Evolutionary conservation across 2,888 invertebrate genomes (phyloP), one percentile per base, ranked within the genome.

Genomic region (Anoncus sp.): DNA sequence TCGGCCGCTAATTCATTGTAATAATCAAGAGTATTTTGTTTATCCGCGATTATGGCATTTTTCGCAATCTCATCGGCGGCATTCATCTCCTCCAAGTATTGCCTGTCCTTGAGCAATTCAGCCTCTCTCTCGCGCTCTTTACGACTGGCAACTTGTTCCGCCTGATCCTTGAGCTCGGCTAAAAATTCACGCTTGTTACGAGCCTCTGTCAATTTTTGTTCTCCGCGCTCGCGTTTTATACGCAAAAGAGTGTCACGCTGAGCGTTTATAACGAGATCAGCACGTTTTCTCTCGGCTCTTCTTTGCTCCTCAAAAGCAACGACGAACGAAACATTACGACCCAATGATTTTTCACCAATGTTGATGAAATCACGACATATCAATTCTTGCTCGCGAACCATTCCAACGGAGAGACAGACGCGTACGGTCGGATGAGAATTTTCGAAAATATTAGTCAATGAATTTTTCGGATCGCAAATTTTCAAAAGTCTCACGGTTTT

Each of bases 401-500:
- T 92, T 3, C 90, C 90, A 75, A 93, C 93, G 65, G 91, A 93
- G 3, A 92, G 87, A 84, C 94, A 94, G 81, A 94, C 93, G 66
- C 91, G 92, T 2, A 94, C 91, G 1, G 92, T 90, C 0, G 94
- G 94, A 82, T 93, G 93, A 79, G 92, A 92, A 0, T 92, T 92
- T 1, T 93, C 92, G 83, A 93, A 93, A 0, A 94, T 87, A 2
- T 92, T 86, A 1, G 93, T 93, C 57, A 94, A 84, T 0, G 93
- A 93, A 85, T 94, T 94, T 93, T 93, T 93, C 5, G 95, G 94
- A 86, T 94, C 94, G 85, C 95, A 96, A 1, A 94, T 91, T 89
- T 94, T 96, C 16, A 96, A 89, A 31, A 97, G 91, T 86, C 95
- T 93, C 83, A 96, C 93, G 12, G 96, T 94, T 89, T 96, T 96